Conservation (phyloP, 1,140 invertebrate species). For the Megalopta genalis region DNA sequence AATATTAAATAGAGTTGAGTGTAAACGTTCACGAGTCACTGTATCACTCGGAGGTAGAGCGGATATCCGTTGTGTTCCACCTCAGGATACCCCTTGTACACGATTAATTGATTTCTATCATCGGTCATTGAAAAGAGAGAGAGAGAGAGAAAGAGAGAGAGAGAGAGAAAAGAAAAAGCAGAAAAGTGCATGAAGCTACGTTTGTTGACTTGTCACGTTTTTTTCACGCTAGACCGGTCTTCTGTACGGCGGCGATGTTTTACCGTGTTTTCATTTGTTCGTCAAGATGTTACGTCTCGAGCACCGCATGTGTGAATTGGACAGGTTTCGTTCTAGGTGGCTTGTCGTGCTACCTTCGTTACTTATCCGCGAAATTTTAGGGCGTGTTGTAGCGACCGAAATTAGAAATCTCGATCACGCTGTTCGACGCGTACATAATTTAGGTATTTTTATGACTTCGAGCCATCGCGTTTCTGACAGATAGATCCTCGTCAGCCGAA, state of each 20-base stretch:
- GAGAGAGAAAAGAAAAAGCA: constrained; percentile 16
- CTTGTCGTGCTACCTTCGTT: constrained; percentile 52
- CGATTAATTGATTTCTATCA: constrained; percentile 43
- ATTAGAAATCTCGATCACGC: neutral
- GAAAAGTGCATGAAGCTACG: constrained; percentile 20
- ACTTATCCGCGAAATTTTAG: neutral
- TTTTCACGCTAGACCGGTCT: constrained; percentile 21
- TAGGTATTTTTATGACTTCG: no score
- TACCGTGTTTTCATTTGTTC: constrained; percentile 28
- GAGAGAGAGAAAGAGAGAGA: no score
- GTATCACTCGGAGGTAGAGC: neutral
- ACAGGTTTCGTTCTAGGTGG: constrained; percentile 32
- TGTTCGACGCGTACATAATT: no score
- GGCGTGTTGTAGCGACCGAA: neutral
- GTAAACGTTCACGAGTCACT: constrained; percentile 33
- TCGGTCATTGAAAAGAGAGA: constrained; percentile 18
- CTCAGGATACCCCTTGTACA: constrained; percentile 11
- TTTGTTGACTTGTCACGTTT: constrained; percentile 36
- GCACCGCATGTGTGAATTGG: constrained; percentile 36
- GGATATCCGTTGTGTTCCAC: neutral
- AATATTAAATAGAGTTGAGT: constrained; percentile 63
- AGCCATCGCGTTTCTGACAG: no score
- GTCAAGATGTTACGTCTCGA: constrained; percentile 17
- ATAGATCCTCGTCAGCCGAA: no score
- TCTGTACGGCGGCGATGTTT: constrained; percentile 29